Percentiles rank a stretch among this genome's conserved stretches.
phyloP scores from a whole-genome alignment of 2,797 vertebrate genomes.

The Oreochromis grahami region DNA sequence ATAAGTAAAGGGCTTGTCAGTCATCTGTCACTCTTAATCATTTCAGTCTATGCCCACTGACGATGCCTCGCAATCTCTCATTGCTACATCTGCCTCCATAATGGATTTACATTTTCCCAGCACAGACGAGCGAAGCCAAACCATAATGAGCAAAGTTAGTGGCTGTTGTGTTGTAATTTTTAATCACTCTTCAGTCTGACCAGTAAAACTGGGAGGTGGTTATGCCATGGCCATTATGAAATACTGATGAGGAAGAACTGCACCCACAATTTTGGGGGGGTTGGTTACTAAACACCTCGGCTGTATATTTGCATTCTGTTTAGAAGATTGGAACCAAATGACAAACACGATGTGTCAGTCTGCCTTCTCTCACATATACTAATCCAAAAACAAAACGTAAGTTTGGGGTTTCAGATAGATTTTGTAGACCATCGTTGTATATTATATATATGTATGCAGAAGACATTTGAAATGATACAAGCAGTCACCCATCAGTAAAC shows the following conservation, averaged over 20 bases:
- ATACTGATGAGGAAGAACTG: not conserved
- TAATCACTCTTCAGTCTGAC: conserved; percentile 8
- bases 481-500: not conserved
- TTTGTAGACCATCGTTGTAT: not conserved
- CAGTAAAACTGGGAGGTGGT: conserved; percentile 6
- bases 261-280: not conserved
- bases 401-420: not conserved
- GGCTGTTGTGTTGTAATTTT: conserved; percentile 39
- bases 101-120: not conserved
- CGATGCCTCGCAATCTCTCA: not conserved
- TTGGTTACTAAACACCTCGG: not conserved
- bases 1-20: not conserved
- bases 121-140: conserved; percentile 18
- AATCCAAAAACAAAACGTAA: not conserved
- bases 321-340: not conserved
- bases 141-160: conserved; percentile 37
- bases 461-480: not conserved
- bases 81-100: not conserved
- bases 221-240: conserved; percentile 15
- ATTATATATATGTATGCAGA: not conserved
- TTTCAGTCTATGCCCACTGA: not conserved
- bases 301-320: not conserved
- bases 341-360: not conserved
- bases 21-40: not conserved
- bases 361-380: not conserved